These are phyloP conservation scores for Rhombomys opimus DNA, from an alignment of 2,113 vertebrate genomes.

Conservation along the genomic window DNA sequence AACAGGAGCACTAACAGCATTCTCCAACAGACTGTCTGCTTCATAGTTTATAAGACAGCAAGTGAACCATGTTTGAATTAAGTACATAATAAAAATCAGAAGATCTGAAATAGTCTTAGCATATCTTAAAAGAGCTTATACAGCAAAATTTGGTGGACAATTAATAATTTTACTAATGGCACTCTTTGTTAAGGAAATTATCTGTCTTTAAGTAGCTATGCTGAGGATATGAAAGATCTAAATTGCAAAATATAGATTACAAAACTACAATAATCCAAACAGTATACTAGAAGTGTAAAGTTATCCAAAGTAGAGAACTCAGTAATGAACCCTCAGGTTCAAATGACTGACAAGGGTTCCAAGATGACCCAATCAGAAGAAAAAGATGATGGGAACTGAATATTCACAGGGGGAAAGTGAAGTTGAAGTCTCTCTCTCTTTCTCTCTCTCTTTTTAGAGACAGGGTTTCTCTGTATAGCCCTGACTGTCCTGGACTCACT, in stretches of 20 bases:
- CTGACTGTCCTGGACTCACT: too few relatives aligned
- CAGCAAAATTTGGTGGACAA: background rate
- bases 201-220: constrained; percentile 10
- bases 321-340: background rate
- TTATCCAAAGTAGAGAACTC: background rate
- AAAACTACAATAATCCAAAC: background rate
- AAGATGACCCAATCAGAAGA: background rate
- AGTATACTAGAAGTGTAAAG: background rate
- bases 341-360: background rate
- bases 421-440: background rate
- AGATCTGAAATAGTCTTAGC: constrained; percentile 4
- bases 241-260: background rate
- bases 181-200: background rate
- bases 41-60: background rate
- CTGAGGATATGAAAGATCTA: background rate
- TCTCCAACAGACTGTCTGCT: background rate
- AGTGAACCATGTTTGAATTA: background rate
- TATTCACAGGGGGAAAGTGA: background rate
- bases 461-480: too few relatives aligned
- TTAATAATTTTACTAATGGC: constrained; percentile 29
- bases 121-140: background rate
- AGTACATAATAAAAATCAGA: background rate
- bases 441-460: too few relatives aligned
- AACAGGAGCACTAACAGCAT: background rate
- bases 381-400: background rate